These are phyloP conservation scores for Eulemur coronatus DNA, from an alignment of 2,797 vertebrate genomes.

Conservation along the genomic window DNA sequence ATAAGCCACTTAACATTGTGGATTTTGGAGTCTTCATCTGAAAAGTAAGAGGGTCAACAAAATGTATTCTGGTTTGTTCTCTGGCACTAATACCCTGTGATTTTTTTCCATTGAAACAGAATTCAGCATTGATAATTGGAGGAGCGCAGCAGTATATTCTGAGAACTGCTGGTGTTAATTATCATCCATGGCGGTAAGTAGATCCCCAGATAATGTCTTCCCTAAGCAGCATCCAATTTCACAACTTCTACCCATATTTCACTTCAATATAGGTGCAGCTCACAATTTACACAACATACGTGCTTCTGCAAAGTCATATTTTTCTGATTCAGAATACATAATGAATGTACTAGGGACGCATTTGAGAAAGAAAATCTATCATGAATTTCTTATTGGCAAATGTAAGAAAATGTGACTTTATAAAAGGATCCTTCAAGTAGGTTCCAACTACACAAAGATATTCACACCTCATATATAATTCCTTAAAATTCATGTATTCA, in stretches of 20 bases:
- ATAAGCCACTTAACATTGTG: not conserved
- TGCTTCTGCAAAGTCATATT: not conserved
- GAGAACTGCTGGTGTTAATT: not conserved
- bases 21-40: not conserved
- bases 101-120: not conserved
- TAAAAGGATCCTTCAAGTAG: slow-evolving; percentile 50
- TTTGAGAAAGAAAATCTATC: slow-evolving; percentile 54
- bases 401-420: slow-evolving; percentile 54
- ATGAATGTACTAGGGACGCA: not conserved
- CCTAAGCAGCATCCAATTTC: not conserved
- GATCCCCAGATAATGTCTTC: not conserved
- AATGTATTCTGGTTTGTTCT: not conserved
- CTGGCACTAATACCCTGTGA: too few relatives aligned
- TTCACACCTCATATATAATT: slow-evolving; percentile 57
- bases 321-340: slow-evolving; percentile 5
- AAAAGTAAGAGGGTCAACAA: not conserved
- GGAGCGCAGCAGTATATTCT: not conserved
- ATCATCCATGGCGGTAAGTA: not conserved
- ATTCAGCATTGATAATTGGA: not conserved
- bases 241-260: not conserved
- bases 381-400: slow-evolving; percentile 41
- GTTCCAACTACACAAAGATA: slow-evolving; percentile 49
- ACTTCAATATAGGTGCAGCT: not conserved
- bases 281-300: not conserved
- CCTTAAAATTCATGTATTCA: slow-evolving; percentile 59